Base-by-base conservation (phyloP, 2,888 invertebrate species). In the Hirtodrosophila histrioides region DNA sequence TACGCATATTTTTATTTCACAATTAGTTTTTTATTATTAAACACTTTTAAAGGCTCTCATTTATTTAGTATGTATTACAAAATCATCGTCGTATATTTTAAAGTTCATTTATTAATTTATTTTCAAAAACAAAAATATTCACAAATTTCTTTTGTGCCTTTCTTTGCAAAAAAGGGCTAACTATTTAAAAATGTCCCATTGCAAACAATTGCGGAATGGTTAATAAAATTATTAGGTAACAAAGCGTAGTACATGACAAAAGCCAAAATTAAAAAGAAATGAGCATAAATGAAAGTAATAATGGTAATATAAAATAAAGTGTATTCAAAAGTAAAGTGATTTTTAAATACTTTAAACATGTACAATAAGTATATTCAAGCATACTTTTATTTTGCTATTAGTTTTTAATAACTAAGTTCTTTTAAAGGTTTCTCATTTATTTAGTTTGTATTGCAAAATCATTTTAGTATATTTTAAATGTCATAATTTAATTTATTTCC, bases 21-120 rank as follows among this genome's bases (percentile, higher is more conserved):
- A 17, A 17, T 17, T 17, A 17, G 17, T 17, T 17, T 1, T 17
- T 17, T 17, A 62, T 55, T 36, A 53, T 63, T 61, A 70, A 68
- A 57, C 56, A 36, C 17, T 35, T 67, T 46, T 29, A 43, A 69
- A 60, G 46, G 53, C 35, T 74, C 53, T 74, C 81, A 64, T 75
- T 81, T 81, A 84, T 83, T 84, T 77, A 81, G 84, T 74, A 40
- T 70, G 35, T 79, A 77, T 72, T 45, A 44, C 7, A 31, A 31
- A 31, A 31, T 31, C 9, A 8, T 23, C 29, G 45, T 36, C 56
- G 39, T 31, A 40, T 50, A 56, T 48, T 41, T 71, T 53, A 45
- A 44, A 45, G 9, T 41, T 35, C n/a, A 40, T 45, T 33, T 50
- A 50, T 65, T 68, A 55, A 70, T 77, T 85, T 81, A 75, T 81